Evolutionary conservation across 2,888 invertebrate genomes (phyloP), one percentile per base, ranked within the genome.

Genomic region (Rotaria socialis): DNA sequence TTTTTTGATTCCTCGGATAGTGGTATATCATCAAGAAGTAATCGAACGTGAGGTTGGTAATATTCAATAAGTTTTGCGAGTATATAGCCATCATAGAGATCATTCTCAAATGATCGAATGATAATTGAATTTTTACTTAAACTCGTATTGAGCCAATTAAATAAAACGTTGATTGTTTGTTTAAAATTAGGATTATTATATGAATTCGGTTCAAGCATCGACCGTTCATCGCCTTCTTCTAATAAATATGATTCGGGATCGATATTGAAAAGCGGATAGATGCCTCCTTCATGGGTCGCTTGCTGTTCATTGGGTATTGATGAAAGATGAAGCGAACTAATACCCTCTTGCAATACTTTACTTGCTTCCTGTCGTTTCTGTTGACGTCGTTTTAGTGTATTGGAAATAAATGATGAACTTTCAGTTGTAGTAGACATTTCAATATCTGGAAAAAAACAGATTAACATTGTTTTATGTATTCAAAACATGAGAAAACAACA

Each of bases 101-200:
- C 98, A 91, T 98, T 97, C 88, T 95, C 95, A 84, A 99, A 94
- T 88, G 96, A 94, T 91, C 97, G 96, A 0, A 99, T 97, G 89
- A 99, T 97, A 88, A 99, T 99, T 89, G 99, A 93, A 89, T 98
- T 96, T 88, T 95, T 94, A 0, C 97, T 97, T 86, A 99, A 92
- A 91, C 97, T 98, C 92, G 98, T 97, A 91, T 99, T 99, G 86
- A 99, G 95, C 99, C 99, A 99, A 89, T 97, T 96, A 89, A 97
- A 94, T 85, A 99, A 92, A 67, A 97, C 94, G 89, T 89, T 87
- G 67, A 43, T 47, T 11, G 80, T 80, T 80, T 80, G 47, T 47
- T 47, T 43, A n/a, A 80, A 80, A n/a, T 80, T 47, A 3, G 43
- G 4, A 80, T 80, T 47, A 14, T 47, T 80, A 80, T 80, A 80